Percentiles rank a stretch among this genome's conserved stretches.
These are phyloP conservation scores for Oscheius sp. DNA, from an alignment of 2,888 invertebrate species.

Conservation along the genomic window DNA sequence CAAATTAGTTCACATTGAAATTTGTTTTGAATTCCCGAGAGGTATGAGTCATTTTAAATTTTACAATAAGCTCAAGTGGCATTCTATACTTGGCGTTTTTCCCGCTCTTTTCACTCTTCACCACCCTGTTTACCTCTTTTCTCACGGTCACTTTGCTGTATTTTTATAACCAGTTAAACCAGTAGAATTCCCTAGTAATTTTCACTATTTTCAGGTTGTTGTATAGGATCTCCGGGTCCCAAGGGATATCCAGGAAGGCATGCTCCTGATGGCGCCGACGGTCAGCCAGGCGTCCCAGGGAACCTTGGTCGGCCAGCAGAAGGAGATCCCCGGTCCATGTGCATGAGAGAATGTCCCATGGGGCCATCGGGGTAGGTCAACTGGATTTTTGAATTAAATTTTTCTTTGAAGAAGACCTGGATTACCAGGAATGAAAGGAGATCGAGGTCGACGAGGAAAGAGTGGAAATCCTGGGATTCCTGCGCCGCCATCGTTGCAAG, in stretches of 20 bases:
- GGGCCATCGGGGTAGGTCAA: slow-evolving; percentile 45
- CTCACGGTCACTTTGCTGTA: too few species aligned
- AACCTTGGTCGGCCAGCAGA: slow-evolving; percentile 53
- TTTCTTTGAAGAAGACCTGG: slow-evolving; percentile 45
- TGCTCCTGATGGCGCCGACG: slow-evolving; percentile 50
- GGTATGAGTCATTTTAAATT: too few species aligned
- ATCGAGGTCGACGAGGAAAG: slow-evolving; percentile 45
- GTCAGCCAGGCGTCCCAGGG: slow-evolving; percentile 48
- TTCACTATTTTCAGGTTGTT: slow-evolving; percentile 44
- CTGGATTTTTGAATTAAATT: not conserved
- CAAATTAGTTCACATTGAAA: too few species aligned
- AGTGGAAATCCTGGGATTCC: slow-evolving; percentile 45
- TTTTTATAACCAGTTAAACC: not conserved
- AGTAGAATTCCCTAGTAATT: too few species aligned
- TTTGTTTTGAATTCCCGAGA: too few species aligned
- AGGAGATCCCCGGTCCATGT: slow-evolving; percentile 42
- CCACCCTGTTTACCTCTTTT: too few species aligned
- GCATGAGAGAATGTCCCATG: slow-evolving; percentile 50
- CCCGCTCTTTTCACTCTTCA: too few species aligned
- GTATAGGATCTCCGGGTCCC: slow-evolving; percentile 51
- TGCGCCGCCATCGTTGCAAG: slow-evolving; percentile 46
- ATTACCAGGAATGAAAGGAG: slow-evolving; percentile 43
- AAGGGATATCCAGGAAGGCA: slow-evolving; percentile 50
- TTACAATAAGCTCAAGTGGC: too few species aligned
- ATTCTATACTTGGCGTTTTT: too few species aligned